Percentiles rank a stretch among this genome's conserved stretches.
These are phyloP conservation scores for Gallinago paraguaiae DNA, from an alignment of 2,113 vertebrate species.

Conservation along the genomic window DNA sequence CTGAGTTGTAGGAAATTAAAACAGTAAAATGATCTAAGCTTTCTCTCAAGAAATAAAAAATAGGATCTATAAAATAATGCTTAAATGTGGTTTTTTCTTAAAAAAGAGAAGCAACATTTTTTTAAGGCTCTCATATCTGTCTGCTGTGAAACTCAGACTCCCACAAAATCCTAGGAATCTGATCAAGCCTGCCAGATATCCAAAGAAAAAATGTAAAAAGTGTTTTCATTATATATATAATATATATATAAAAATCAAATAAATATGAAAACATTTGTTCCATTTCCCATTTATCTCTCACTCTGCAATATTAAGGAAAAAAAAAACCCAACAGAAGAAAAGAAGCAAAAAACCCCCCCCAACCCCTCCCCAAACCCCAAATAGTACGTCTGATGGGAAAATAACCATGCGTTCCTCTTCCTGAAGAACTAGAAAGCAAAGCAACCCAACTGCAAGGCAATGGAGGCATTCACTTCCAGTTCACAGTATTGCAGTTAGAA, in stretches of 20 bases:
- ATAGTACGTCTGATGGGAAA: constrained; percentile 43
- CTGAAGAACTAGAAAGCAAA: constrained; percentile 72
- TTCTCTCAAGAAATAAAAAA: constrained; percentile 25
- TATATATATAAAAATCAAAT: constrained; percentile 55
- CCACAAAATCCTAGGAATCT: constrained; percentile 53
- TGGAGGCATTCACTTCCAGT: constrained; percentile 81
- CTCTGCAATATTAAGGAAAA: constrained; percentile 28
- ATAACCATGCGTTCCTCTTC: constrained; percentile 31
- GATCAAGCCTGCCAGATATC: constrained; percentile 72
- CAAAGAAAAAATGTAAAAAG: constrained; percentile 65
- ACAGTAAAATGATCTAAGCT: background rate
- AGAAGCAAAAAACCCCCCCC: background rate
- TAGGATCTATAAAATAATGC: constrained; percentile 23
- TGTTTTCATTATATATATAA: constrained; percentile 29
- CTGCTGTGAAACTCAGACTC: constrained; percentile 68
- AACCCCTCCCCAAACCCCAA: background rate
- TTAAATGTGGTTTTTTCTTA: constrained; percentile 59
- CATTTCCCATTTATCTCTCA: constrained; percentile 40
- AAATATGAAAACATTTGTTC: constrained; percentile 65
- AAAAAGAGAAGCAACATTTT: background rate
- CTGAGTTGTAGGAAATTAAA: constrained; percentile 49
- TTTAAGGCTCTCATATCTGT: constrained; percentile 74
- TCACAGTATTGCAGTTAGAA: constrained; percentile 91
- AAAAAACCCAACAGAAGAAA: background rate
- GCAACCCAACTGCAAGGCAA: constrained; percentile 82